phyloP scores from a whole-genome alignment of 2,888 invertebrate genomes.

The Pristionchus arcanus region DNA sequence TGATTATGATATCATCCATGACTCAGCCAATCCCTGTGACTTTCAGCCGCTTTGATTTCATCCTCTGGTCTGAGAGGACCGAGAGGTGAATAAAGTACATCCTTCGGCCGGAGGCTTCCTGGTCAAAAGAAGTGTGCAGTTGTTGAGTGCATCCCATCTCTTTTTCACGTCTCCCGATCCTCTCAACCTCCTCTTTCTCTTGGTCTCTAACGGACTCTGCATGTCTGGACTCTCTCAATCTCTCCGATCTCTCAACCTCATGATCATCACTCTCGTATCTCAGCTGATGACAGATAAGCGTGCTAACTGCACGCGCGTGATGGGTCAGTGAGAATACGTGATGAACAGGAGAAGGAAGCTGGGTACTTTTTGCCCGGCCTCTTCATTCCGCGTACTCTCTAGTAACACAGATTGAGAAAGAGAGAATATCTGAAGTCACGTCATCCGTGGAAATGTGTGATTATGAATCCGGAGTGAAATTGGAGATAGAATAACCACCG shows the following conservation, averaged over 20 bases:
- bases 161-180: neutral
- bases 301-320: conserved; percentile 4
- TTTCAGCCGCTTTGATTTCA: neutral
- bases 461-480: neutral
- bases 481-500: neutral
- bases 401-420: too few relatives aligned
- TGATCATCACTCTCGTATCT: neutral
- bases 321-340: conserved; percentile 12
- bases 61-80: neutral
- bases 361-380: too few relatives aligned
- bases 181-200: neutral
- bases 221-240: neutral
- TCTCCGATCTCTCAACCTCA: neutral
- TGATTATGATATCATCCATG: neutral
- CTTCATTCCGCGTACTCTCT: too few relatives aligned
- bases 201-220: neutral
- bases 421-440: neutral
- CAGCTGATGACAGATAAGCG: neutral
- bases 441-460: neutral
- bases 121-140: conserved; percentile 1
- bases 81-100: neutral
- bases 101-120: neutral
- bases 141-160: neutral
- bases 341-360: neutral
- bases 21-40: neutral